phyloP scores from a whole-genome alignment of 2,888 invertebrate genomes.

The Netelia fuscicornis region DNA sequence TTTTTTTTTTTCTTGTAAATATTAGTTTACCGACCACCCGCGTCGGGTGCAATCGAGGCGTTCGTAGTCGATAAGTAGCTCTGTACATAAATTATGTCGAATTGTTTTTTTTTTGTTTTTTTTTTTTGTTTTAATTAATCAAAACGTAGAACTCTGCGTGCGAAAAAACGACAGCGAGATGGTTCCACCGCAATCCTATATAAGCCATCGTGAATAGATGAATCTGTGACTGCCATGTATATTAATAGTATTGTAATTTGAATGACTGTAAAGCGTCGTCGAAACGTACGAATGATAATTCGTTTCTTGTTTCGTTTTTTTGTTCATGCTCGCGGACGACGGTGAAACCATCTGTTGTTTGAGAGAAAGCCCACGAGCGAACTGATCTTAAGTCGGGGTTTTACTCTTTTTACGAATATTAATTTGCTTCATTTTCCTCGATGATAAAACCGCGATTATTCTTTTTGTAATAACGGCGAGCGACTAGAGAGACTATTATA shows the following conservation, averaged over 20 bases:
- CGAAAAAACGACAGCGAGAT: slow-evolving; percentile 49
- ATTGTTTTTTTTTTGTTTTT: slow-evolving; percentile 60
- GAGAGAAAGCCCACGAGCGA: slow-evolving; percentile 70
- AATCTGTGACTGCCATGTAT: slow-evolving; percentile 66
- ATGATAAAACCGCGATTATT: slow-evolving; percentile 41
- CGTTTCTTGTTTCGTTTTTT: too few species aligned
- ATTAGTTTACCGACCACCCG: slow-evolving; percentile 63
- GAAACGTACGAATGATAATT: slow-evolving; percentile 29
- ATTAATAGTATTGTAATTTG: slow-evolving; percentile 66
- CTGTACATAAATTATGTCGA: slow-evolving; percentile 74
- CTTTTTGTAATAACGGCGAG: slow-evolving; percentile 28
- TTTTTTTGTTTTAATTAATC: slow-evolving; percentile 65
- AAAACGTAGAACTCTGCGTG: slow-evolving; percentile 70
- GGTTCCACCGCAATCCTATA: slow-evolving; percentile 53
- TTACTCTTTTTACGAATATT: slow-evolving; percentile 47
- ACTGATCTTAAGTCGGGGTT: slow-evolving; percentile 74
- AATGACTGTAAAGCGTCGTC: slow-evolving; percentile 51
- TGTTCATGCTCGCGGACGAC: slow-evolving; percentile 1
- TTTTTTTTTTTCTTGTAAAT: slow-evolving; percentile 65
- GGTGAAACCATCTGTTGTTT: slow-evolving; percentile 57
- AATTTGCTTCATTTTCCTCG: slow-evolving; percentile 63
- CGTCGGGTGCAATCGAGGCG: slow-evolving; percentile 62
- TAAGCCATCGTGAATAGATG: slow-evolving; percentile 41
- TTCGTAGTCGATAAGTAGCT: slow-evolving; percentile 73
- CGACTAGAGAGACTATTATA: slow-evolving; percentile 68